These are phyloP conservation scores for Xanthia togata DNA, from an alignment of 2,888 invertebrate genomes.

Conservation along the genomic window DNA sequence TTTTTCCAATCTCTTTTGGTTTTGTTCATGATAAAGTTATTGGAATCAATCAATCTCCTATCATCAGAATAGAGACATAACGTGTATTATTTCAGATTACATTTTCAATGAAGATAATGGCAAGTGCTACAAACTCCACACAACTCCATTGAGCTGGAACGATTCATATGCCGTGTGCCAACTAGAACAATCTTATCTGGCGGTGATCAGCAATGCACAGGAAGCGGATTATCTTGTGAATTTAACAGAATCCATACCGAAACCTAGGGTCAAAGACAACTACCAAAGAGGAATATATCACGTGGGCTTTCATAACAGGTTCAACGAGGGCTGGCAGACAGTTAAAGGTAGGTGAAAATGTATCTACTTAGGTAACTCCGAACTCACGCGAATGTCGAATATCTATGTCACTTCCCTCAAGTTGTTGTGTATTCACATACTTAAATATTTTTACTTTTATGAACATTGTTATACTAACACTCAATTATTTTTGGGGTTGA, in stretches of 20 bases:
- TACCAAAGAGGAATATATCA: constrained; percentile 55
- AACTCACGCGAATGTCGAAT: too few species aligned
- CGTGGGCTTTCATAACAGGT: constrained; percentile 71
- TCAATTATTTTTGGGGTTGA: background rate
- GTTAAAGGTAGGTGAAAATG: constrained; percentile 70
- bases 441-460: background rate
- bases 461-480: background rate
- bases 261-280: constrained; percentile 7
- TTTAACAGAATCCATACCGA: constrained; percentile 13
- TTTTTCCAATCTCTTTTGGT: background rate
- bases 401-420: too few species aligned
- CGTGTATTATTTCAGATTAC: constrained; percentile 72
- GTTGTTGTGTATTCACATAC: background rate
- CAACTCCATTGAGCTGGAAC: constrained; percentile 76
- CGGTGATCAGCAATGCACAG: constrained; percentile 72
- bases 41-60: background rate
- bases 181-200: constrained; percentile 66
- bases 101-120: constrained; percentile 66
- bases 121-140: constrained; percentile 61
- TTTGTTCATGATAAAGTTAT: background rate
- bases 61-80: background rate
- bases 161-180: constrained; percentile 76
- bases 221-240: constrained; percentile 40
- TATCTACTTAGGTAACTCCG: background rate
- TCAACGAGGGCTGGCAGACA: constrained; percentile 71